Evolutionary conservation across 2,888 invertebrate genomes (phyloP).

Genomic region (Parelbella ahira): DNA sequence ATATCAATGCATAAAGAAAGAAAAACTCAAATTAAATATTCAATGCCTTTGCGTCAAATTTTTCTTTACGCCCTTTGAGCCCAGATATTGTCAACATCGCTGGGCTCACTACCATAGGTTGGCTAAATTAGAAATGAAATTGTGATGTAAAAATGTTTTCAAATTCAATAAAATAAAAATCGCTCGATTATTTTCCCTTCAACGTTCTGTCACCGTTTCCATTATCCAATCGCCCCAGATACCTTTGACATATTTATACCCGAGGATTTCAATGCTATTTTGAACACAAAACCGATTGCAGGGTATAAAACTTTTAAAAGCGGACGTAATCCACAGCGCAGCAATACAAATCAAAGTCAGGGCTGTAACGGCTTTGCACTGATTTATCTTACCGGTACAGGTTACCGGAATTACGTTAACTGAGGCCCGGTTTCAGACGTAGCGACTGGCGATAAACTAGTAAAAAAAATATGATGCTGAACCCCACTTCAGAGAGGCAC

Average conservation of each 20-base stretch:
- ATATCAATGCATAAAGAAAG: too few relatives aligned
- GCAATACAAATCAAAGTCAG: constrained; percentile 32
- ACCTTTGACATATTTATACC: constrained; percentile 17
- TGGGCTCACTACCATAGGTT: too few relatives aligned
- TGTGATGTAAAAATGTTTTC: too few relatives aligned
- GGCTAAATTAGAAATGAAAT: too few relatives aligned
- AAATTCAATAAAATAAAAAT: not conserved
- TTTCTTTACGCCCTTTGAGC: too few relatives aligned
- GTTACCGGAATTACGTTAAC: constrained; percentile 12
- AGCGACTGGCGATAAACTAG: not conserved
- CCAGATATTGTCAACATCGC: too few relatives aligned
- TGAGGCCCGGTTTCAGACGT: constrained; percentile 1
- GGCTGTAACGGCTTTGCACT: constrained; percentile 29
- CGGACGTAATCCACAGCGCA: constrained; percentile 14
- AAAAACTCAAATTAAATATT: too few relatives aligned
- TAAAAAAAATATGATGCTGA: too few relatives aligned
- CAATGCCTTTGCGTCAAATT: too few relatives aligned
- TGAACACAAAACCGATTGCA: constrained; percentile 21
- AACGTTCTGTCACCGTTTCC: not conserved
- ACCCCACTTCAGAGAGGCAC: too few relatives aligned
- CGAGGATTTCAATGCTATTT: constrained; percentile 22
- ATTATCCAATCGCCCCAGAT: constrained; percentile 8
- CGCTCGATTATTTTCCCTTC: not conserved
- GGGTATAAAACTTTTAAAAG: constrained; percentile 23
- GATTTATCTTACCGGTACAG: constrained; percentile 27